Conservation (phyloP, 2,888 invertebrate species). For the Drosophila fulvimacula region DNA sequence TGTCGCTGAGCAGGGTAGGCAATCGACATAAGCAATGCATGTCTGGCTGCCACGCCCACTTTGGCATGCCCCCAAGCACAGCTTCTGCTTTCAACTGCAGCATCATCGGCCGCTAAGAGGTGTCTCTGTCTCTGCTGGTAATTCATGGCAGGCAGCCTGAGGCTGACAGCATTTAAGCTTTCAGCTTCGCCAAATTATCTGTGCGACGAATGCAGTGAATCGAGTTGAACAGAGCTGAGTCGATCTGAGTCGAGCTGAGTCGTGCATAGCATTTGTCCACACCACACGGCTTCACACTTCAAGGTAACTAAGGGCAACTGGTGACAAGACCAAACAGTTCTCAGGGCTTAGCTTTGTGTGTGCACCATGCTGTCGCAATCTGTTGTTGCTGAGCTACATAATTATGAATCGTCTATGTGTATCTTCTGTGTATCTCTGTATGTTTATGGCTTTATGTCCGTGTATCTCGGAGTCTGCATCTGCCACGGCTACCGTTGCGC, state of each 20-base stretch:
- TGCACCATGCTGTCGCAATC: slow-evolving; percentile 54
- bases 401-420: slow-evolving; percentile 23
- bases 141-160: slow-evolving; percentile 27
- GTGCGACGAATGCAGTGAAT: slow-evolving; percentile 38
- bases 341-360: slow-evolving; percentile 33
- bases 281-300: slow-evolving; percentile 29
- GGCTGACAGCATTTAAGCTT: slow-evolving; percentile 34
- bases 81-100: slow-evolving; percentile 21
- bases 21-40: slow-evolving; percentile 37
- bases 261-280: slow-evolving; percentile 20
- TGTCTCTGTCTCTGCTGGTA: slow-evolving; percentile 27
- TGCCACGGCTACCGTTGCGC: slow-evolving; percentile 63
- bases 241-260: slow-evolving; percentile 5
- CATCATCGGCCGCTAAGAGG: slow-evolving; percentile 14
- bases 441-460: slow-evolving; percentile 9
- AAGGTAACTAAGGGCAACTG: slow-evolving; percentile 43
- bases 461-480: slow-evolving; percentile 29
- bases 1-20: slow-evolving; percentile 8
- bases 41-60: slow-evolving; percentile 41
- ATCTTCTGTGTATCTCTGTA: slow-evolving; percentile 3
- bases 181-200: slow-evolving; percentile 54
- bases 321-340: slow-evolving; percentile 39
- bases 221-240: background rate
- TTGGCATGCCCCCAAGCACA: background rate
- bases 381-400: slow-evolving; percentile 46